phyloP scores from a whole-genome alignment of 2,797 vertebrate species.

The Loris lydekkerianus region DNA sequence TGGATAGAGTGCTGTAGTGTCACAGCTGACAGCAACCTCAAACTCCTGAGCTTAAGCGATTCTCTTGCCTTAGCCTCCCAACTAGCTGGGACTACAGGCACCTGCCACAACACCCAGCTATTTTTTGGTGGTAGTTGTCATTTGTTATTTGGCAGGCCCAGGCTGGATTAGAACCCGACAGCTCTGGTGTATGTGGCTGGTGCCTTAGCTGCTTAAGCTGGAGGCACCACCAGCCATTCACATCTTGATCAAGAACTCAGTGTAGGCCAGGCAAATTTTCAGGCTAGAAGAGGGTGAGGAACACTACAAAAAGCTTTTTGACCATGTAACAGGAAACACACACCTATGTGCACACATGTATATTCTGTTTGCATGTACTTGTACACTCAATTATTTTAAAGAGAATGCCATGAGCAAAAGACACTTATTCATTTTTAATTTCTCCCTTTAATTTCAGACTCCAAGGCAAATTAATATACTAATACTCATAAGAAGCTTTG shows the following conservation, averaged over 20 bases:
- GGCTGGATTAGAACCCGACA: no score
- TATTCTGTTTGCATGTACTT: not conserved
- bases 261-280: conserved; percentile 2
- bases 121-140: no score
- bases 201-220: no score
- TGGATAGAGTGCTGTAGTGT: no score
- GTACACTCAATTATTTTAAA: not conserved
- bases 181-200: no score
- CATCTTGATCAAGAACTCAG: not conserved
- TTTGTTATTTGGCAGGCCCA: no score
- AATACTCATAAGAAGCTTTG: not conserved
- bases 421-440: conserved; percentile 51
- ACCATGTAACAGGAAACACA: not conserved
- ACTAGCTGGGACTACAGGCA: no score
- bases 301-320: conserved; percentile 4
- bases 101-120: no score
- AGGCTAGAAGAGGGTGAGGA: not conserved
- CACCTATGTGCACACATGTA: not conserved
- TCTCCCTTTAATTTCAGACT: conserved; percentile 10
- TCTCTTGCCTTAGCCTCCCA: no score
- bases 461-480: conserved; percentile 57
- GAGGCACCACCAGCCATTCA: not conserved
- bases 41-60: no score
- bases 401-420: conserved; percentile 5
- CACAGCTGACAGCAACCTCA: no score